A percentile compares a stretch with the other conserved stretches of the same genome.
Conservation (phyloP, 2,113 vertebrate genomes). For the Halichoeres trimaculatus region DNA sequence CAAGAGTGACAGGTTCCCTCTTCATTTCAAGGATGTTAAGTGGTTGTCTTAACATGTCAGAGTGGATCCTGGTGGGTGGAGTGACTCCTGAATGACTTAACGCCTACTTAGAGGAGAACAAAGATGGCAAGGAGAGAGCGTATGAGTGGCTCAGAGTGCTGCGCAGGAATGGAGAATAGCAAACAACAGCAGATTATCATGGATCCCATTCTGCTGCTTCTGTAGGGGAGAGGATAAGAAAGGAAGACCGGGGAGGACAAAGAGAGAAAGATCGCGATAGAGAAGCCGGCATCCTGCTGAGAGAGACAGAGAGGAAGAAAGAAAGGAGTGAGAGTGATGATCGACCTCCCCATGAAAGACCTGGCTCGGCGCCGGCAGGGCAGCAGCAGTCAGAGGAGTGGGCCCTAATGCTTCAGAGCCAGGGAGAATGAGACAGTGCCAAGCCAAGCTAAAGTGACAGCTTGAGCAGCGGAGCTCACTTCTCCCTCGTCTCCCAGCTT, state of each 20-base stretch:
- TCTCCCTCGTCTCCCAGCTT: slow-evolving; percentile 71
- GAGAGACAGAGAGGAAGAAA: slow-evolving; percentile 55
- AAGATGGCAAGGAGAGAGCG: slow-evolving; percentile 31
- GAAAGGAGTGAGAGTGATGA: slow-evolving; percentile 60
- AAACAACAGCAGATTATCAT: slow-evolving; percentile 67
- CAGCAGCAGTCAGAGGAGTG: slow-evolving; percentile 66
- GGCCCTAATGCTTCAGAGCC: slow-evolving; percentile 66
- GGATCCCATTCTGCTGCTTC: slow-evolving; percentile 54
- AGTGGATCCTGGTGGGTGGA: slow-evolving; percentile 39
- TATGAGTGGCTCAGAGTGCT: slow-evolving; percentile 42
- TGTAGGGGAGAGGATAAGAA: slow-evolving; percentile 57
- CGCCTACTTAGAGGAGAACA: slow-evolving; percentile 49
- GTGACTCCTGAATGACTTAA: slow-evolving; percentile 43
- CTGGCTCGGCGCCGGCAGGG: slow-evolving; percentile 69
- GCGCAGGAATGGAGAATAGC: slow-evolving; percentile 47
- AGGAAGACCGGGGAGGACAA: slow-evolving; percentile 44
- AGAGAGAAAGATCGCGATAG: slow-evolving; percentile 45
- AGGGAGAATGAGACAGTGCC: slow-evolving; percentile 65
- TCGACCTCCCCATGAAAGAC: slow-evolving; percentile 63
- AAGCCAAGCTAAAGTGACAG: slow-evolving; percentile 78
- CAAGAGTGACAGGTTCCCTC: slow-evolving; percentile 6
- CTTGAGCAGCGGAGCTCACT: slow-evolving; percentile 68
- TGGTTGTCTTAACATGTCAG: slow-evolving; percentile 38
- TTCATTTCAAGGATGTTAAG: slow-evolving; percentile 44
- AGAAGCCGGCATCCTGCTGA: slow-evolving; percentile 52